A percentile compares a stretch with the other conserved stretches of the same genome.
phyloP scores from a whole-genome alignment of 1,140 invertebrate species.

The Macrosteles quadrilineatus region DNA sequence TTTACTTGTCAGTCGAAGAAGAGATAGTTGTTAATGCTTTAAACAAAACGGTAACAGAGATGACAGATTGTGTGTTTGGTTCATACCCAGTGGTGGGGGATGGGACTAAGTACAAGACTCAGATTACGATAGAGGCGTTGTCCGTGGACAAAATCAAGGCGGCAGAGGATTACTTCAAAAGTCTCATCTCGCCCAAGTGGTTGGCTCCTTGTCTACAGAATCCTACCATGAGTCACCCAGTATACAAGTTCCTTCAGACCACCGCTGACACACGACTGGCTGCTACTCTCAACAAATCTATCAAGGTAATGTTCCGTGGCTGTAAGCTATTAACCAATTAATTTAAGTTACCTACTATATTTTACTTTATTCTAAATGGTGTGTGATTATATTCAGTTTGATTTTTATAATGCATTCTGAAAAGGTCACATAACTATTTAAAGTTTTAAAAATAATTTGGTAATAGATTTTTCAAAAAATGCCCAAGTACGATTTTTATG shows the following conservation, averaged over 20 bases:
- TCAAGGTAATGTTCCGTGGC: slow-evolving; percentile 44
- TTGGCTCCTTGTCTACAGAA: slow-evolving; percentile 6
- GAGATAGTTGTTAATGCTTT: slow-evolving; percentile 57
- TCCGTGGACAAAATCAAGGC: slow-evolving; percentile 43
- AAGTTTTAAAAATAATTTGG: too few relatives aligned
- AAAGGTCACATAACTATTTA: too few relatives aligned
- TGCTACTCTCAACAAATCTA: slow-evolving; percentile 37
- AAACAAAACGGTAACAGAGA: slow-evolving; percentile 56
- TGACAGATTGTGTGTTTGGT: slow-evolving; percentile 61
- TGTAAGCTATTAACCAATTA: too few relatives aligned
- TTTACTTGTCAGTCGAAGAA: slow-evolving; percentile 62
- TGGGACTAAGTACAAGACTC: slow-evolving; percentile 47
- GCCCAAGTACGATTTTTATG: too few relatives aligned
- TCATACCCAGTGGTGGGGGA: slow-evolving; percentile 66
- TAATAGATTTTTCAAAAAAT: too few relatives aligned
- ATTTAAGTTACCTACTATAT: too few relatives aligned
- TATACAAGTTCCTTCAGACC: neutral
- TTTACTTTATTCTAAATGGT: too few relatives aligned
- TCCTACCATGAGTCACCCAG: slow-evolving; percentile 7
- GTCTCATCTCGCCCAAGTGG: slow-evolving; percentile 38
- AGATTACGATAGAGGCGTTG: slow-evolving; percentile 54
- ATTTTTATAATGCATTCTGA: too few relatives aligned
- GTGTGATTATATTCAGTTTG: too few relatives aligned
- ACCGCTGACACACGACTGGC: slow-evolving; percentile 7
- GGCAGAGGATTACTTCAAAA: slow-evolving; percentile 48